These are phyloP conservation scores for Emmelina monodactyla DNA, from an alignment of 2,888 invertebrate genomes.

Conservation along the genomic window DNA sequence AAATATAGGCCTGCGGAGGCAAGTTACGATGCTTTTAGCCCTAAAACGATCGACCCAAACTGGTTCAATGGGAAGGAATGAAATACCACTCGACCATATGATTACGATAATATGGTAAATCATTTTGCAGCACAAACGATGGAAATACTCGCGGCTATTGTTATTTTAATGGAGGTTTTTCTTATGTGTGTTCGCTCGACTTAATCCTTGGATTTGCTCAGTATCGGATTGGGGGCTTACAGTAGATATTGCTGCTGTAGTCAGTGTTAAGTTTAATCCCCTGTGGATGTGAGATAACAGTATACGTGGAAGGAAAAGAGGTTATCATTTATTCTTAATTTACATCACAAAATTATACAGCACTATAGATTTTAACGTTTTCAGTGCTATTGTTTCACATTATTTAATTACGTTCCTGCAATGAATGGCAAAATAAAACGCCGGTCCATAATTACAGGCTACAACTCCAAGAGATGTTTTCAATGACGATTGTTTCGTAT, in stretches of 20 bases:
- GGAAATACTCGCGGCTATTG: neutral
- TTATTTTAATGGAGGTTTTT: neutral
- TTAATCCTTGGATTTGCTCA: neutral
- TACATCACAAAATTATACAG: slow-evolving; percentile 36
- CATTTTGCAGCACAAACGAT: neutral
- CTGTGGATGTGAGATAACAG: slow-evolving; percentile 4
- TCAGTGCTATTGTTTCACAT: too few relatives aligned
- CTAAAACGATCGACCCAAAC: slow-evolving; percentile 40
- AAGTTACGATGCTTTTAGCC: slow-evolving; percentile 43
- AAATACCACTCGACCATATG: neutral
- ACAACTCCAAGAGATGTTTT: slow-evolving; percentile 22
- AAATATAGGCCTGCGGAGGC: slow-evolving; percentile 55
- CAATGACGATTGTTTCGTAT: slow-evolving; percentile 36
- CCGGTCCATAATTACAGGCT: slow-evolving; percentile 24
- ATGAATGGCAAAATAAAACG: slow-evolving; percentile 36
- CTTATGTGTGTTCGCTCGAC: neutral
- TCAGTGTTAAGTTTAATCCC: slow-evolving; percentile 5
- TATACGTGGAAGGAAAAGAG: slow-evolving; percentile 21
- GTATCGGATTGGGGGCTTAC: neutral
- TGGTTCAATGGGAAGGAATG: slow-evolving; percentile 18
- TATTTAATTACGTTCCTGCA: too few relatives aligned
- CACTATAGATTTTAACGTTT: slow-evolving; percentile 29
- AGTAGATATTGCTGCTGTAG: slow-evolving; percentile 5
- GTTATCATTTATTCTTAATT: slow-evolving; percentile 33
- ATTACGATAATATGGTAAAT: slow-evolving; percentile 1